Percentiles rank a stretch among this genome's conserved stretches.
These are phyloP conservation scores for Kryptolebias ocellatus DNA, from an alignment of 2,797 vertebrate species.

Conservation along the genomic window DNA sequence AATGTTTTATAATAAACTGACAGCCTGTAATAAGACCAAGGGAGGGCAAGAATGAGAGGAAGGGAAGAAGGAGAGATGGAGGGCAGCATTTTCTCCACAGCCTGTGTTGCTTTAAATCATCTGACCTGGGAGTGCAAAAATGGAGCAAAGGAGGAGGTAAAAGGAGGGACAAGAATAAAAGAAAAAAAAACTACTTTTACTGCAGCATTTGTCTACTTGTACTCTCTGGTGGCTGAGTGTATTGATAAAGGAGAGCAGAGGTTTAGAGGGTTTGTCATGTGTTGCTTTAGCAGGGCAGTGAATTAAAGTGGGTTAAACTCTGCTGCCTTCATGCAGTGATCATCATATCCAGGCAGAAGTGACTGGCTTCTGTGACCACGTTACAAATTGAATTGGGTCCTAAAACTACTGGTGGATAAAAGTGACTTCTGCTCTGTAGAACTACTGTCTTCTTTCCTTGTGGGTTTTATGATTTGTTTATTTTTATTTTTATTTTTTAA, in stretches of 20 bases:
- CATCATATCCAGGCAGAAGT: conserved; percentile 19
- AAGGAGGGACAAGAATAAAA: conserved; percentile 33
- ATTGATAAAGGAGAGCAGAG: conserved; percentile 49
- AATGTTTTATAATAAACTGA: conserved; percentile 91
- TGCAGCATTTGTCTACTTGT: conserved; percentile 62
- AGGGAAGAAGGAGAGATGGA: conserved; percentile 48
- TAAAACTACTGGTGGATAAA: conserved; percentile 1
- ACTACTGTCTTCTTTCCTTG: not conserved
- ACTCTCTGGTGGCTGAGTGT: conserved; percentile 54
- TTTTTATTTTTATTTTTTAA: not conserved
- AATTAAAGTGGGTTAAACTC: conserved; percentile 64
- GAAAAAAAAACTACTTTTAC: conserved; percentile 61
- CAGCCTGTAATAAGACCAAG: conserved; percentile 85
- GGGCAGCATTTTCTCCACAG: conserved; percentile 67
- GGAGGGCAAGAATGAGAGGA: conserved; percentile 70
- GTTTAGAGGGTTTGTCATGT: conserved; percentile 49
- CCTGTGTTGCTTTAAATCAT: conserved; percentile 74
- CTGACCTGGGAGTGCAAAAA: conserved; percentile 60
- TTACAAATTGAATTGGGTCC: conserved; percentile 12
- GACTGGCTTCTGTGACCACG: conserved; percentile 11
- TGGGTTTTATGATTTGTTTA: not conserved
- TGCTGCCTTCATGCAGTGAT: conserved; percentile 36
- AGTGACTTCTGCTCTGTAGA: not conserved
- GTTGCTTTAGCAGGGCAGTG: conserved; percentile 46
- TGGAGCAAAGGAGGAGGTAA: conserved; percentile 40